These are phyloP conservation scores for Danio rerio DNA, from an alignment of 2,113 vertebrate genomes.

Conservation along the genomic window DNA sequence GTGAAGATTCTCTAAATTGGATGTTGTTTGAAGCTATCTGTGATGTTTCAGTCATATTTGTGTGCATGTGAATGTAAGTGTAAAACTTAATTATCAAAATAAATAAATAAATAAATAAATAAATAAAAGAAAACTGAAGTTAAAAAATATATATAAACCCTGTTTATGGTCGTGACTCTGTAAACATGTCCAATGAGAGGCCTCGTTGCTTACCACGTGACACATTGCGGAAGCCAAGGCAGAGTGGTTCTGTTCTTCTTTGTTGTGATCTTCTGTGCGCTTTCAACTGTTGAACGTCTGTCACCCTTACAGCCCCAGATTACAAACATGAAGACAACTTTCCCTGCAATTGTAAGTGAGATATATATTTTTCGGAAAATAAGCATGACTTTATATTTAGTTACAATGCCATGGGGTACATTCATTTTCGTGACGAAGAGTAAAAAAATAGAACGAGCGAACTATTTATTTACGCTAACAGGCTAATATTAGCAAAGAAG, in stretches of 20 bases:
- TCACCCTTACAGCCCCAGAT: constrained; percentile 2
- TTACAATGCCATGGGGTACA: background rate
- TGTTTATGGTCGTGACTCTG: no score
- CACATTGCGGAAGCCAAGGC: background rate
- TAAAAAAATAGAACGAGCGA: background rate
- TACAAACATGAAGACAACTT: background rate
- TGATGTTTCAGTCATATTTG: no score
- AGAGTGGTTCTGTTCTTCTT: background rate
- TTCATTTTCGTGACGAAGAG: background rate
- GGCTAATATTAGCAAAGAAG: constrained; percentile 1
- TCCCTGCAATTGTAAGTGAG: constrained; percentile 3
- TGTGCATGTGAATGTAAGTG: no score
- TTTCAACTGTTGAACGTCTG: constrained; percentile 3
- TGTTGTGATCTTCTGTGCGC: background rate
- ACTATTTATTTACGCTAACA: background rate
- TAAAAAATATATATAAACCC: no score
- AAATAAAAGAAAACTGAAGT: no score
- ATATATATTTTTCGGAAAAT: background rate
- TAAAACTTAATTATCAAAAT: no score
- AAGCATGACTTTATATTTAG: background rate
- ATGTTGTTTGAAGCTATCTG: no score
- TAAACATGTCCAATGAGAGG: background rate
- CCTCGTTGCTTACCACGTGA: background rate
- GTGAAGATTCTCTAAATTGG: no score
- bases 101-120: no score